A percentile compares a stretch with the other conserved stretches of the same genome.
Conservation (phyloP, 2,113 vertebrate genomes). For the Sturnira hondurensis region DNA sequence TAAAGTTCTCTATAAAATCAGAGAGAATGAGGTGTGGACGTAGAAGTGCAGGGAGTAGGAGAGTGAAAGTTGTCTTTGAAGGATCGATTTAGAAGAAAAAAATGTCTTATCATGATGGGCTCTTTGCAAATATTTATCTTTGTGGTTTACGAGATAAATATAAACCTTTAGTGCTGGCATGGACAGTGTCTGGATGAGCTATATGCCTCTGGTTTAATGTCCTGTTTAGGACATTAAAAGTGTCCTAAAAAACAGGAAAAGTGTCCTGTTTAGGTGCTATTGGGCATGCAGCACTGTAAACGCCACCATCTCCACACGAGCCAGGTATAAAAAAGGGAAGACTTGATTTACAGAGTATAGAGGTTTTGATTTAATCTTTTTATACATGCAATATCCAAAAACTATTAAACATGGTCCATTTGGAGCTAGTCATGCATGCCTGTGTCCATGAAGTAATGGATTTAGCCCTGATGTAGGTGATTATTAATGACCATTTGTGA, state of each 20-base stretch:
- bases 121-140: background rate
- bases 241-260: too few relatives aligned
- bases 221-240: background rate
- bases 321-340: background rate
- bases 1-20: background rate
- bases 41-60: background rate
- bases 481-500: background rate
- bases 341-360: constrained; percentile 36
- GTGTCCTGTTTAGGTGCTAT: background rate
- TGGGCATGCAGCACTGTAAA: background rate
- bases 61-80: background rate
- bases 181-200: background rate
- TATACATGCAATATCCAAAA: background rate
- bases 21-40: background rate
- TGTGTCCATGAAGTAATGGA: background rate
- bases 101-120: background rate
- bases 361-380: constrained; percentile 16
- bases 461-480: background rate
- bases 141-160: background rate
- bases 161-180: background rate
- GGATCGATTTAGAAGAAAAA: background rate
- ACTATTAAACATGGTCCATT: background rate
- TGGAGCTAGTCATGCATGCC: background rate
- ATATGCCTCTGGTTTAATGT: background rate
- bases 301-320: background rate